Evolutionary conservation across 2,888 invertebrate genomes (phyloP).

Genomic region (Drosophila paramelanica): DNA sequence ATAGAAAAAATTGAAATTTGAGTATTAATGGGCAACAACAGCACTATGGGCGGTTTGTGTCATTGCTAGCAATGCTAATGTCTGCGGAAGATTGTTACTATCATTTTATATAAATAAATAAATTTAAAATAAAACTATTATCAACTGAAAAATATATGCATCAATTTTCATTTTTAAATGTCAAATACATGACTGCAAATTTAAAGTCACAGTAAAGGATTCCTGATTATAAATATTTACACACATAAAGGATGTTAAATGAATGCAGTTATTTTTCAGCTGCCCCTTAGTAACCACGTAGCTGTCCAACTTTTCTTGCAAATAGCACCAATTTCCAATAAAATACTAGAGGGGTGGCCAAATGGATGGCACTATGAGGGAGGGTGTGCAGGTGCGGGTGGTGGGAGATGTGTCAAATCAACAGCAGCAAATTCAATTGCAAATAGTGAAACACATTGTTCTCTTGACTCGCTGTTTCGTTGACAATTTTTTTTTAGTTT

Average conservation of each 20-base stretch:
- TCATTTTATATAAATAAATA: too few species aligned
- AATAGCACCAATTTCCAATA: slow-evolving; percentile 37
- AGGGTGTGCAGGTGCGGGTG: neutral
- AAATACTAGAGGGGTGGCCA: slow-evolving; percentile 13
- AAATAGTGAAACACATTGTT: slow-evolving; percentile 70
- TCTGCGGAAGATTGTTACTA: too few species aligned
- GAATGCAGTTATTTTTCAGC: slow-evolving; percentile 10
- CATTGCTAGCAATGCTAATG: too few species aligned
- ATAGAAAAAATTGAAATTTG: too few species aligned
- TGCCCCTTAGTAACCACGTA: neutral
- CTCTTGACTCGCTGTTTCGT: slow-evolving; percentile 60
- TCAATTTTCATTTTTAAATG: too few species aligned
- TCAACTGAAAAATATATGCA: too few species aligned
- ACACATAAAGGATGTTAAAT: neutral
- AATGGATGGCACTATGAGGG: neutral
- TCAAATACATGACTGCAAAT: too few species aligned
- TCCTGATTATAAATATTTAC: neutral
- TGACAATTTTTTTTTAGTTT: slow-evolving; percentile 63
- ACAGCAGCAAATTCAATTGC: slow-evolving; percentile 70
- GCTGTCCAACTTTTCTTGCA: slow-evolving; percentile 1
- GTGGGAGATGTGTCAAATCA: slow-evolving; percentile 49
- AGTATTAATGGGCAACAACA: too few species aligned
- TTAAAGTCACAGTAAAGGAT: too few species aligned
- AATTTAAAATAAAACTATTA: too few species aligned
- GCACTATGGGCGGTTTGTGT: too few species aligned